Evolutionary conservation across 2,113 vertebrate species (phyloP).

Genomic region (Acrocephalus arundinaceus): DNA sequence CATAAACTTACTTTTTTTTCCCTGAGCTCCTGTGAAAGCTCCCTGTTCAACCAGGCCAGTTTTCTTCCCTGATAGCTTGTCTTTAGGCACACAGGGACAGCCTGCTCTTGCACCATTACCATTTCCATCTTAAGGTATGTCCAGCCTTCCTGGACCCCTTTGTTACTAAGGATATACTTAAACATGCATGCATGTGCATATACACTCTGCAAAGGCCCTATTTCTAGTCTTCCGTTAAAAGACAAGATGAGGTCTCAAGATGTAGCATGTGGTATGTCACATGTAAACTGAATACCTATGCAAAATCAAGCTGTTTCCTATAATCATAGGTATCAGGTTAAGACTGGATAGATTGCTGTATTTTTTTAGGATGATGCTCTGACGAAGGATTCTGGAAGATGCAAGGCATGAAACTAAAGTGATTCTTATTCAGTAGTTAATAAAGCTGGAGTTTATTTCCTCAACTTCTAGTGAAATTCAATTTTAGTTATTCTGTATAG

Average conservation of each 20-base stretch:
- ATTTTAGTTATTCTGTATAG: not conserved
- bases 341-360: not conserved
- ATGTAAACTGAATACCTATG: not conserved
- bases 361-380: not conserved
- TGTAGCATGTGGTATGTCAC: not conserved
- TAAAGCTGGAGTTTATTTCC: not conserved
- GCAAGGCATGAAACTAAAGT: not conserved
- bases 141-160: not conserved
- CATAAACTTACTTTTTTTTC: not conserved
- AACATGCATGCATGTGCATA: not conserved
- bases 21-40: not conserved
- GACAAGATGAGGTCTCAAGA: not conserved
- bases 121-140: not conserved
- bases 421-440: not conserved
- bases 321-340: not conserved
- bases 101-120: not conserved
- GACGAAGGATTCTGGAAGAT: not conserved
- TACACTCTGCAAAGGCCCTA: not conserved
- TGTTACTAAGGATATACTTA: not conserved
- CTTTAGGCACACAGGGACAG: not conserved
- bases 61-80: not conserved
- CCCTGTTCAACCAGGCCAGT: not conserved
- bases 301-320: not conserved
- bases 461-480: not conserved
- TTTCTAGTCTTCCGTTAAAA: constrained; percentile 1